These are phyloP conservation scores for Polylopha cassiicola DNA, from an alignment of 2,888 invertebrate species.

Conservation along the genomic window DNA sequence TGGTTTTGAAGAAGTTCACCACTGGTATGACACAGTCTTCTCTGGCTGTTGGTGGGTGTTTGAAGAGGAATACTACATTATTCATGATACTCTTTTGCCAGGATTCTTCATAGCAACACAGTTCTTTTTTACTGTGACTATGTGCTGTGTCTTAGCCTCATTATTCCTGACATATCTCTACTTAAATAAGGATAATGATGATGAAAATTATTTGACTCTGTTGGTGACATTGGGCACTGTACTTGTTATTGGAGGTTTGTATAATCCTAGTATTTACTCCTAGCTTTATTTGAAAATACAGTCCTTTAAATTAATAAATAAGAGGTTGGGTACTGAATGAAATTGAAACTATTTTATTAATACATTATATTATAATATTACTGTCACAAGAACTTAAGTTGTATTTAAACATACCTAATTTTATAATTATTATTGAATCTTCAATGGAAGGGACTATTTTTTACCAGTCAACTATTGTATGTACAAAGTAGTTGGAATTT, in stretches of 20 bases:
- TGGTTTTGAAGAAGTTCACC: constrained; percentile 90
- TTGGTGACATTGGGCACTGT: constrained; percentile 85
- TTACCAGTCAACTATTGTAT: too few species aligned
- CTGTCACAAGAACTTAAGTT: too few species aligned
- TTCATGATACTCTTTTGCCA: constrained; percentile 91
- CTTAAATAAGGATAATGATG: constrained; percentile 84
- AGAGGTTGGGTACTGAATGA: too few species aligned
- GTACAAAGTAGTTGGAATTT: too few species aligned
- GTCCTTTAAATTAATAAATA: too few species aligned
- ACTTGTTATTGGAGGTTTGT: constrained; percentile 81
- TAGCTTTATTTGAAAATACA: too few species aligned
- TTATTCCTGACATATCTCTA: constrained; percentile 85
- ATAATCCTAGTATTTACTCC: constrained; percentile 5
- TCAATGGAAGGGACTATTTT: too few species aligned
- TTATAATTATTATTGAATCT: too few species aligned
- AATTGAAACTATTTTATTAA: too few species aligned
- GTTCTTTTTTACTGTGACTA: constrained; percentile 92
- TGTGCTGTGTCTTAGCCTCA: constrained; percentile 87
- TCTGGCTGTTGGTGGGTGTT: constrained; percentile 98
- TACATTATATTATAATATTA: too few species aligned
- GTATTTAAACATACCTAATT: too few species aligned
- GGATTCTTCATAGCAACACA: constrained; percentile 96
- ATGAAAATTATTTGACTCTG: constrained; percentile 85
- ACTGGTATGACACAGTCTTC: constrained; percentile 89
- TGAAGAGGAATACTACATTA: constrained; percentile 97